These are phyloP conservation scores for Bombus sylvicola DNA, from an alignment of 1,140 invertebrate species.

Conservation along the genomic window DNA sequence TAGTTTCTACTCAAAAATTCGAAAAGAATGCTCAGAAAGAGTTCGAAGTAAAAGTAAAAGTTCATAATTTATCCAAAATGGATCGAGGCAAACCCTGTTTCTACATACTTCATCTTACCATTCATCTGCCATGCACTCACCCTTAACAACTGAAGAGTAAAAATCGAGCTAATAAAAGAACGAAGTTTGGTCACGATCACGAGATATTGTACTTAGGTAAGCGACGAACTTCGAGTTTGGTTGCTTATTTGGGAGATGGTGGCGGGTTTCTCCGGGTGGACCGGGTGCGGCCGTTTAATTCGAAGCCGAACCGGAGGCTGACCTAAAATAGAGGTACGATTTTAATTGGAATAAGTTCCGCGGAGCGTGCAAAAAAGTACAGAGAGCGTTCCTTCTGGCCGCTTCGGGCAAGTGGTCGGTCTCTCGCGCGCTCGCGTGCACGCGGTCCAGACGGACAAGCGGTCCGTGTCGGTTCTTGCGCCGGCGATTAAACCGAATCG, in stretches of 20 bases:
- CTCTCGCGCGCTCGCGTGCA: background rate
- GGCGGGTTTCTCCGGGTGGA: too few relatives aligned
- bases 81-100: too few relatives aligned
- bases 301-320: background rate
- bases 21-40: too few relatives aligned
- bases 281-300: conserved; percentile 44
- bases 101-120: too few relatives aligned
- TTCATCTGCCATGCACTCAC: too few relatives aligned
- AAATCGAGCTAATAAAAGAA: too few relatives aligned
- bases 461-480: conserved; percentile 63
- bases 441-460: conserved; percentile 1
- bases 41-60: too few relatives aligned
- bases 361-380: conserved; percentile 54
- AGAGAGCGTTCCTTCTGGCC: conserved; percentile 43
- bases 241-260: conserved; percentile 34
- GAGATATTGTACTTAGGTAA: background rate
- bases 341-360: conserved; percentile 75
- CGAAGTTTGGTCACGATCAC: background rate
- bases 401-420: conserved; percentile 56
- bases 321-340: conserved; percentile 73
- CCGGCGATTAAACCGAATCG: conserved; percentile 68
- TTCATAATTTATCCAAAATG: too few relatives aligned
- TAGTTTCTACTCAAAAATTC: too few relatives aligned
- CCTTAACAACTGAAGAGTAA: too few relatives aligned
- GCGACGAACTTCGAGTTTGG: background rate